These are phyloP conservation scores for Leguminivora glycinivorella DNA, from an alignment of 1,140 invertebrate species.

Conservation along the genomic window DNA sequence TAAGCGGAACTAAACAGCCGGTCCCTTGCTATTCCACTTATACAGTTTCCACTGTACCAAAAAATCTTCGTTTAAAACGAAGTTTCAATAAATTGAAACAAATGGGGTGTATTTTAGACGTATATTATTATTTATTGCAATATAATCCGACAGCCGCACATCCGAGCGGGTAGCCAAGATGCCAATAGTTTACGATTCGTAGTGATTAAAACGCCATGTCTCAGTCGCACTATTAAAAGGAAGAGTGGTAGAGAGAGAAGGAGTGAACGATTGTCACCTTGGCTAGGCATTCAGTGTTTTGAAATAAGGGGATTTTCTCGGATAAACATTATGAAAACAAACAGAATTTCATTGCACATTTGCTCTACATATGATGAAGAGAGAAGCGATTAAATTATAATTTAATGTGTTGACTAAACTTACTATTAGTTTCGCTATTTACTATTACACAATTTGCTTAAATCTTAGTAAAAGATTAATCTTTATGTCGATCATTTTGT, in stretches of 20 bases:
- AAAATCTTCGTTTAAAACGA: not conserved
- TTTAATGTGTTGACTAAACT: conserved; percentile 36
- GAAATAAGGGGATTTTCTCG: not conserved
- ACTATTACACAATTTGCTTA: conserved; percentile 16
- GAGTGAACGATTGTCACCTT: no score
- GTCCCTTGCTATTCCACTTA: no score
- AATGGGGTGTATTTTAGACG: not conserved
- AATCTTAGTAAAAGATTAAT: no score
- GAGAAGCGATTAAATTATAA: not conserved
- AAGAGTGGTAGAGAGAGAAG: no score
- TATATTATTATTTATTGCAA: conserved; percentile 17
- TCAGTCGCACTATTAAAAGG: no score
- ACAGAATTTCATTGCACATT: not conserved
- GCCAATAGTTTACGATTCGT: no score
- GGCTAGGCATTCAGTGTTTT: not conserved
- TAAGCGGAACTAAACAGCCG: no score
- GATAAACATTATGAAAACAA: not conserved
- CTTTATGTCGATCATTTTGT: no score
- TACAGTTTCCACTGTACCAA: no score
- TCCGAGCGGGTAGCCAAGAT: no score
- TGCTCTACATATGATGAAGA: not conserved
- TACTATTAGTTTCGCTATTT: conserved; percentile 41
- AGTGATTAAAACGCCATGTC: no score
- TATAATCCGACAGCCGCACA: not conserved
- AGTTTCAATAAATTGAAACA: conserved; percentile 6